Evolutionary conservation across 2,113 vertebrate species (phyloP).

Genomic region (Odocoileus hemionus): DNA sequence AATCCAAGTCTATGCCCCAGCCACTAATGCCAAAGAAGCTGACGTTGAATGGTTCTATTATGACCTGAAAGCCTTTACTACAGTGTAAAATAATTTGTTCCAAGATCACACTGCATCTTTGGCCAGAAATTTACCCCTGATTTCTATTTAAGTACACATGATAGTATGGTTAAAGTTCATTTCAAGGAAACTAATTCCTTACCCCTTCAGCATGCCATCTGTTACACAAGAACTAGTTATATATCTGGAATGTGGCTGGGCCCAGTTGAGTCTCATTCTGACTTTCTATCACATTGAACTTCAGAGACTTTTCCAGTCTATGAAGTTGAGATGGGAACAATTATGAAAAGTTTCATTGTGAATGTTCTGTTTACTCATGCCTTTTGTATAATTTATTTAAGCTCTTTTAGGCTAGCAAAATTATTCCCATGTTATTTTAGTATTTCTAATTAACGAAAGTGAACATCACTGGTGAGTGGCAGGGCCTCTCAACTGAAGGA

Average conservation of each 20-base stretch:
- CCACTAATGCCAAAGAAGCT: not conserved
- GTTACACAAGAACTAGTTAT: not conserved
- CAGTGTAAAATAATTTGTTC: constrained; percentile 4
- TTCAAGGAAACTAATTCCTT: not conserved
- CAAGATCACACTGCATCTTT: not conserved
- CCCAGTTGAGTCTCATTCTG: not conserved
- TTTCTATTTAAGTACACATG: constrained; percentile 17
- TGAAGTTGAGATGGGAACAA: not conserved
- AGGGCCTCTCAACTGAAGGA: not conserved
- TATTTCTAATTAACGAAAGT: constrained; percentile 68
- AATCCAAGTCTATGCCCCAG: not conserved
- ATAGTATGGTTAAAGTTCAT: not conserved
- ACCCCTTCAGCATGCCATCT: not conserved
- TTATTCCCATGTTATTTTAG: constrained; percentile 59
- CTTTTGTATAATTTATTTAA: constrained; percentile 71
- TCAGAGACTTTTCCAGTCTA: not conserved
- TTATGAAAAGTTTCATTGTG: constrained; percentile 39
- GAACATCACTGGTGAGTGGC: constrained; percentile 18
- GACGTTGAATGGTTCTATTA: not conserved
- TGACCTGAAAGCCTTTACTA: not conserved
- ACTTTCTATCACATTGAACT: not conserved
- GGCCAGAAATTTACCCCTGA: not conserved
- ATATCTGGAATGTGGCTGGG: not conserved
- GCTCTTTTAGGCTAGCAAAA: constrained; percentile 58
- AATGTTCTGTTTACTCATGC: constrained; percentile 11